Evolutionary conservation across 2,888 invertebrate genomes (phyloP), one percentile per base, ranked within the genome.

Genomic region (Nezara viridula): DNA sequence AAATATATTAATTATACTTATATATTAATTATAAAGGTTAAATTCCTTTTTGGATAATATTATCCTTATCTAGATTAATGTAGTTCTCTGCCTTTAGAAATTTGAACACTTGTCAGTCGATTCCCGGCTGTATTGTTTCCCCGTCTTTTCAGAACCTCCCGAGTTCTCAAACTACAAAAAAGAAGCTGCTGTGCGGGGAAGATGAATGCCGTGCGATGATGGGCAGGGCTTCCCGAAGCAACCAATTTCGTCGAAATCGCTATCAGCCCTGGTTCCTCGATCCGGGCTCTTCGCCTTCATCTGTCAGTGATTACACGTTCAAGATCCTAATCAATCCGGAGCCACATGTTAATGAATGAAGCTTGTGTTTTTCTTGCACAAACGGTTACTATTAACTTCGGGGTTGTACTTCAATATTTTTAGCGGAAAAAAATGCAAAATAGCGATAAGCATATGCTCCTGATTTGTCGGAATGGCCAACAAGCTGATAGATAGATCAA

Each of bases 241-340:
- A 66, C 27, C 5, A 6, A 32, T 32, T 66, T 66, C 66, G 66
- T 32, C 14, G 66, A 66, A 66, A 32, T 19, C 5, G 5, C 32
- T 66, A 32, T 66, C 32, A 32, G 21, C 32, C 2, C 32, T 32
- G 6, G 32, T 66, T 66, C 66, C 66, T 32, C 66, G 66, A 32
- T 27, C 32, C 16, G 1, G 32, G 66, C 32, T 6, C 27, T 52
- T 27, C 27, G 55, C 55, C 55, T 27, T 55, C 55, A 66, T 66
- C 66, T 66, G 66, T 27, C 5, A 66, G 66, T 66, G 66, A 66
- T 66, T 32, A 66, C 66, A 66, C 66, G 66, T 66, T 66, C 66
- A 16, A 32, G 66, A 66, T 66, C 66, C 16, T 16, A 6, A 66
- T 66, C 66, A 66, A 6, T 9, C 19, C 66, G 5, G 32, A 32